A percentile compares a stretch with the other conserved stretches of the same genome.
These are phyloP conservation scores for Antheraea mylitta DNA, from an alignment of 1,140 invertebrate genomes.

Conservation along the genomic window DNA sequence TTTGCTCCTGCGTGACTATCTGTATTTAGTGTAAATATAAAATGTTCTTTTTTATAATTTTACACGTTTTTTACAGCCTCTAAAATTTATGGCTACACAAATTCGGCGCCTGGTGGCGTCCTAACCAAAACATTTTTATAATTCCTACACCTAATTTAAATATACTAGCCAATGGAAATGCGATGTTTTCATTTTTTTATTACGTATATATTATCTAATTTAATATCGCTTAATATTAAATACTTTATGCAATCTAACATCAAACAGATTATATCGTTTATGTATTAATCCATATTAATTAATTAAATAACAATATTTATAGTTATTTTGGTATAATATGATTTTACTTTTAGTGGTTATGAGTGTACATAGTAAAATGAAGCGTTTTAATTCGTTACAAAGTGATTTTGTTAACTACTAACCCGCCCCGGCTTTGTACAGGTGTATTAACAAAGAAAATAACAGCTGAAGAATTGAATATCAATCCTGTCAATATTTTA, in stretches of 20 bases:
- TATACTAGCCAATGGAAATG: background rate
- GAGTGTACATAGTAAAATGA: background rate
- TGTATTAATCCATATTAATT: background rate
- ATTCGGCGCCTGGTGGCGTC: constrained; percentile 13
- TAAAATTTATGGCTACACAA: constrained; percentile 47
- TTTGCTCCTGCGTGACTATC: constrained; percentile 49
- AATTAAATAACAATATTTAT: background rate
- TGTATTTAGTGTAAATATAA: constrained; percentile 61
- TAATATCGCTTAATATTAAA: background rate
- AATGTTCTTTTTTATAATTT: constrained; percentile 51
- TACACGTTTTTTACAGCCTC: constrained; percentile 40
- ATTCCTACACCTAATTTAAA: constrained; percentile 1
- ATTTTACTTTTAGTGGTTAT: background rate
- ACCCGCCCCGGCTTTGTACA: too few species aligned
- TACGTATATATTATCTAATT: background rate
- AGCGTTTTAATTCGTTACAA: background rate
- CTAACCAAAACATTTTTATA: constrained; percentile 12
- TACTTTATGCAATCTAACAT: background rate
- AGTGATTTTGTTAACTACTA: background rate
- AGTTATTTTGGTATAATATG: background rate
- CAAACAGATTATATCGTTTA: background rate
- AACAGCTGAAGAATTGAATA: too few species aligned
- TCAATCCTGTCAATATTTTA: too few species aligned
- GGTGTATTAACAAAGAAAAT: too few species aligned
- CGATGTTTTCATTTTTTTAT: background rate